Evolutionary conservation across 2,113 vertebrate genomes (phyloP), one percentile per base, ranked within the genome.

Genomic region (Cricetomys ansorgei): DNA sequence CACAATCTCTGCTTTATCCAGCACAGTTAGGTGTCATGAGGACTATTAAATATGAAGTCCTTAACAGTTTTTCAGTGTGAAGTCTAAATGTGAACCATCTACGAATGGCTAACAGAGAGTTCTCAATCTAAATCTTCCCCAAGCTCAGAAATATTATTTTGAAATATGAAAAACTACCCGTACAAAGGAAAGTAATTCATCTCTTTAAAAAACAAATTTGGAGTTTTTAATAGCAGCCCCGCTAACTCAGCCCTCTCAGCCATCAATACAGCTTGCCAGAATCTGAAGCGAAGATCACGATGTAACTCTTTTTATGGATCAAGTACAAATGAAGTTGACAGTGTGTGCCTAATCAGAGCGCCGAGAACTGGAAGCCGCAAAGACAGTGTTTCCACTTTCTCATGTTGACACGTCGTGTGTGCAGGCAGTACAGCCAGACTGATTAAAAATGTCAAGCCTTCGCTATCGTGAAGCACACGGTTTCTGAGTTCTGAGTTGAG

Each of bases 151-250:
- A 85, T 97, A 96, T 92, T 96, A 96, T 95, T 95, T 96, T 88
- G 90, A 59, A 96, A 95, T 91, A 88, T 88, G 93, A 94, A 97
- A 93, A 95, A 91, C 48, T 64, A 64, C 55, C 92, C 76, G 75
- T 90, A 94, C 70, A 88, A 93, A 97, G 45, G 59, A 75, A 92
- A 94, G 79, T 64, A 75, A 96, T 94, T 92, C 84, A 93, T 96
- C 88, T 93, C 59, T 93, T 96, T 75, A 90, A 85, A 94, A 95
- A 97, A 88, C 64, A 97, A 96, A 95, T 95, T 87, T 50, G 80
- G 87, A 86, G 81, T 95, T 96, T 96, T 96, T 98, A 97, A 97
- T 95, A 95, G 97, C 95, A 97, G 92, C 96, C 94, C 85, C 80
- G 80, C 88, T 67, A 92, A 97, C 89, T 79, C 94, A 95, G 79